Percentiles rank a stretch among this genome's conserved stretches.
Evolutionary conservation across 2,797 vertebrate species (phyloP).

Genomic region (Tenualosa thibaudeaui): DNA sequence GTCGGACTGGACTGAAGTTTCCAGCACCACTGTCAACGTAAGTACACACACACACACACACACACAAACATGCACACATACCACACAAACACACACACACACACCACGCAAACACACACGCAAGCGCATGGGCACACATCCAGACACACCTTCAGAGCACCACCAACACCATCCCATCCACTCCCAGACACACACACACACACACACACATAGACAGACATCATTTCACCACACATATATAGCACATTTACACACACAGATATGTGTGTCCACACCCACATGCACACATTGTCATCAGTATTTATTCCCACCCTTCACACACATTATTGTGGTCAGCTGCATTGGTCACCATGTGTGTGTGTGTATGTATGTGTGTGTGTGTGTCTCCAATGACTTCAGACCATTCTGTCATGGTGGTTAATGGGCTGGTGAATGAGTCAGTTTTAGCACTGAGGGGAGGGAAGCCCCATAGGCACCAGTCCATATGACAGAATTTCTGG

Average conservation of each 20-base stretch:
- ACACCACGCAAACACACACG: not conserved
- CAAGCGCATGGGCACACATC: not conserved
- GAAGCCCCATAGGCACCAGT: not conserved
- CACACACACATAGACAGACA: not conserved
- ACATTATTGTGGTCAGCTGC: not conserved
- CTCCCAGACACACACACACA: not conserved
- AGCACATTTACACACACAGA: not conserved
- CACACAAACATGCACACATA: not conserved
- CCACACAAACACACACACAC: slow-evolving; percentile 30
- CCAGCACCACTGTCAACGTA: slow-evolving; percentile 87
- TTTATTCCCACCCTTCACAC: not conserved
- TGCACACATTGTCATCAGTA: slow-evolving; percentile 19
- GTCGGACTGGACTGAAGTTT: slow-evolving; percentile 89
- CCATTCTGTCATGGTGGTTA: not conserved
- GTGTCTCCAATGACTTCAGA: not conserved
- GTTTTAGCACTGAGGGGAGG: not conserved
- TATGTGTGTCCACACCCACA: slow-evolving; percentile 27
- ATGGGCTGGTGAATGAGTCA: not conserved
- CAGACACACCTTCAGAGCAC: not conserved
- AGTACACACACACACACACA: slow-evolving; percentile 70
- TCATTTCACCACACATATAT: not conserved
- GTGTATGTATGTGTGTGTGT: not conserved
- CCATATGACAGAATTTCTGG: slow-evolving; percentile 1
- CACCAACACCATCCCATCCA: too few species aligned
- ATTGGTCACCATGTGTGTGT: not conserved